Percentiles rank a stretch among this genome's conserved stretches.
phyloP scores from a whole-genome alignment of 2,113 vertebrate genomes.

The Sardina pilchardus region DNA sequence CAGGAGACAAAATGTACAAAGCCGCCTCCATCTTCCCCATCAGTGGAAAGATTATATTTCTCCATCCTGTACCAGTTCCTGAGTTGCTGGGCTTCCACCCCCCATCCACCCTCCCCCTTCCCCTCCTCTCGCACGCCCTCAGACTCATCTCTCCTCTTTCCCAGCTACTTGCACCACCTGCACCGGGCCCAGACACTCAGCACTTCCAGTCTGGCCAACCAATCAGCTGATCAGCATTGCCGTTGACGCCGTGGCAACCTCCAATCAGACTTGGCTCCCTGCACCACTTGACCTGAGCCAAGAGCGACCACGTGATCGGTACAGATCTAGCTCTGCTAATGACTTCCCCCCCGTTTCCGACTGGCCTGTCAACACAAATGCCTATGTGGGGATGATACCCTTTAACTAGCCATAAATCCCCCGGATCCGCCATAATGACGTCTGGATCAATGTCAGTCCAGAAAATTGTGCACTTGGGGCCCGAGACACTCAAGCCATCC shows the following conservation, averaged over 20 bases:
- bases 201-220: conserved; percentile 41
- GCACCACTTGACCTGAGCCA: not conserved
- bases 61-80: conserved; percentile 3
- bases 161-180: conserved; percentile 22
- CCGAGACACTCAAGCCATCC: conserved; percentile 34
- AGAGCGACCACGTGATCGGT: conserved; percentile 21
- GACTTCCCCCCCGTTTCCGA: not conserved
- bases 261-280: conserved; percentile 24
- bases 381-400: conserved; percentile 24
- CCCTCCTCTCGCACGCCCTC: not conserved
- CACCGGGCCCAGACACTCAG: conserved; percentile 33
- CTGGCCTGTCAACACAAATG: conserved; percentile 9
- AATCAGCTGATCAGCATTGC: conserved; percentile 48
- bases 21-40: not conserved
- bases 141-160: not conserved
- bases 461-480: conserved; percentile 15
- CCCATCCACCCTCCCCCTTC: conserved; percentile 20
- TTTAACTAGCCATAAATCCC: conserved; percentile 43
- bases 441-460: conserved; percentile 37
- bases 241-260: conserved; percentile 34
- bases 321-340: not conserved
- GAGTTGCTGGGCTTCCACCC: not conserved
- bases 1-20: not conserved
- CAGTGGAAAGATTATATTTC: conserved; percentile 36
- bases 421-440: not conserved